phyloP scores from a whole-genome alignment of 2,797 vertebrate genomes.

The Iguana delicatissima region DNA sequence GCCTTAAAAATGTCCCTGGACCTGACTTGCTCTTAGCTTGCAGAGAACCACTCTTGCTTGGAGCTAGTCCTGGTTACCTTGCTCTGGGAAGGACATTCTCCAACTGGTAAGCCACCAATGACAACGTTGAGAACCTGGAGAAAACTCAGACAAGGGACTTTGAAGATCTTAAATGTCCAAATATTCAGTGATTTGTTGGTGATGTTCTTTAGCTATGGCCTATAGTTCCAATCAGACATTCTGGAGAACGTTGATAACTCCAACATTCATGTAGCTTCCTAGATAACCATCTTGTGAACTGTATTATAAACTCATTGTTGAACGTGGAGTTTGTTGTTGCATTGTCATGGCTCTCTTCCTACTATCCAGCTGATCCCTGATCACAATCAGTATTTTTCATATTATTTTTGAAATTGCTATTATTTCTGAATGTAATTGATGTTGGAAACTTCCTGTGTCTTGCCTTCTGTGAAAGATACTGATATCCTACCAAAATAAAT shows the following conservation, averaged over 20 bases:
- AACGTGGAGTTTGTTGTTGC: not conserved
- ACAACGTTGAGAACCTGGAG: not conserved
- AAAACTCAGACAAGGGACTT: too few relatives aligned
- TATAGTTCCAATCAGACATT: not conserved
- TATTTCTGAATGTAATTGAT: slow-evolving; percentile 26
- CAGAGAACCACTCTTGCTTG: not conserved
- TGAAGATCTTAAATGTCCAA: not conserved
- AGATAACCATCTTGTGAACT: not conserved
- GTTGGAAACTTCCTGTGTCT: slow-evolving; percentile 17
- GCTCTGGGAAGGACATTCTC: not conserved
- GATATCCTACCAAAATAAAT: slow-evolving; percentile 9
- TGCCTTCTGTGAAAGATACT: not conserved
- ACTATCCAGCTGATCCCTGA: not conserved
- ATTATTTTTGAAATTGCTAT: not conserved
- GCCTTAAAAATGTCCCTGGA: not conserved
- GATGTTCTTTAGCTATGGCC: not conserved
- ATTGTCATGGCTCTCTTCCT: not conserved
- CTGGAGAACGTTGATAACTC: not conserved
- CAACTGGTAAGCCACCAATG: not conserved
- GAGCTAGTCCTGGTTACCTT: too few relatives aligned
- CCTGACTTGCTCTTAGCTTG: not conserved
- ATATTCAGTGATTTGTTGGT: not conserved
- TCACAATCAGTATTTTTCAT: not conserved
- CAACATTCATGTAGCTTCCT: not conserved
- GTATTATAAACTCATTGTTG: not conserved